A percentile compares a stretch with the other conserved stretches of the same genome.
Conservation (phyloP, 2,888 invertebrate genomes). For the Nomada flava region DNA sequence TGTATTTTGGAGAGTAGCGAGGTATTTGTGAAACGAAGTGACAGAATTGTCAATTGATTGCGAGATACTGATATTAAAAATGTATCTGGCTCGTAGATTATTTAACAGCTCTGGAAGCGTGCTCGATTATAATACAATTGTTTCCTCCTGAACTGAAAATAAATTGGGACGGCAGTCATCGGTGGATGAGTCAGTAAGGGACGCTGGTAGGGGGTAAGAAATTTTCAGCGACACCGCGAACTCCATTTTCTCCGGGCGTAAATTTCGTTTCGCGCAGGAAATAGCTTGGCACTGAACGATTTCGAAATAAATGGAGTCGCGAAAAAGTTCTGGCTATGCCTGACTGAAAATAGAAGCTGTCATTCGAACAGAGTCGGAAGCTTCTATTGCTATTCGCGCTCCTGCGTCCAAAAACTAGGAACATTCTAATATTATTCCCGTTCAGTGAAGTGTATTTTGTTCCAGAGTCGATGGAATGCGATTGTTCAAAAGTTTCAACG, state of each 20-base stretch:
- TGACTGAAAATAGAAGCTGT: constrained; percentile 38
- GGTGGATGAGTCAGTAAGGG: constrained; percentile 29
- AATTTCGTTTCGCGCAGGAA: constrained; percentile 58
- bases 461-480: constrained; percentile 15
- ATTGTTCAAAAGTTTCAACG: too few species aligned
- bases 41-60: too few species aligned
- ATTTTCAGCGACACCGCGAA: constrained; percentile 40
- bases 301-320: constrained; percentile 56
- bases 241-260: constrained; percentile 43
- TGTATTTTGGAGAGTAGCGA: too few species aligned
- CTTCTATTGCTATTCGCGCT: not conserved
- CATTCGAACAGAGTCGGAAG: constrained; percentile 23
- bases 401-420: constrained; percentile 11
- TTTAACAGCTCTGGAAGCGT: too few species aligned
- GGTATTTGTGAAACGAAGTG: too few species aligned
- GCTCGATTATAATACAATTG: too few species aligned
- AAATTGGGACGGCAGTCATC: constrained; percentile 8
- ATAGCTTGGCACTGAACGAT: constrained; percentile 55
- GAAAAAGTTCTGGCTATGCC: constrained; percentile 37
- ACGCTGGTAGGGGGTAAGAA: not conserved
- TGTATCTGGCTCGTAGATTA: too few species aligned
- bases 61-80: too few species aligned
- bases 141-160: too few species aligned
- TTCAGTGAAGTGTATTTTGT: not conserved
- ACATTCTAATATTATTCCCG: constrained; percentile 28